A percentile compares a stretch with the other conserved stretches of the same genome.
Conservation (phyloP, 2,113 vertebrate genomes). For the Rutilus rutilus region DNA sequence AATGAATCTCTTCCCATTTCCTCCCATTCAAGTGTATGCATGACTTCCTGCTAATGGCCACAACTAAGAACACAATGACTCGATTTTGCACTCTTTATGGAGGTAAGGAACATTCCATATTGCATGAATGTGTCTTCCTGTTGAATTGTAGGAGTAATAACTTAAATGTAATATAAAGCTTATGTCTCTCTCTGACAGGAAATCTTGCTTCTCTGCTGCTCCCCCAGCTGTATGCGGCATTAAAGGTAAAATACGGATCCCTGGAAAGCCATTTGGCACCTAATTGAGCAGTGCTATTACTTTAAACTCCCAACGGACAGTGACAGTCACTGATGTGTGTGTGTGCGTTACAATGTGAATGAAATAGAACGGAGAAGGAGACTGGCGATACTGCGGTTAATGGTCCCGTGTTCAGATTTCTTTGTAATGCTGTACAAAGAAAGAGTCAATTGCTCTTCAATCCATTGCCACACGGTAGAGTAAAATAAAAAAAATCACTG, state of each 20-base stretch:
- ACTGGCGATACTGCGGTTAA: constrained; percentile 55
- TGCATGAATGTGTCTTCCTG: constrained; percentile 57
- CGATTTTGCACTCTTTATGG: constrained; percentile 51
- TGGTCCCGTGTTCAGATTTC: constrained; percentile 56
- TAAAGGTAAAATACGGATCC: constrained; percentile 79
- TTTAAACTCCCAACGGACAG: constrained; percentile 76
- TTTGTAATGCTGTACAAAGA: not conserved
- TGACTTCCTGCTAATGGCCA: constrained; percentile 47
- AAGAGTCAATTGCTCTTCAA: not conserved
- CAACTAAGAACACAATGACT: constrained; percentile 51
- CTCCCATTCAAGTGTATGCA: constrained; percentile 2
- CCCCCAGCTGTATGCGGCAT: constrained; percentile 73
- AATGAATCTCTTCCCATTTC: constrained; percentile 46
- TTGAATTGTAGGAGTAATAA: constrained; percentile 73
- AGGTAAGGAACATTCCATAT: constrained; percentile 49
- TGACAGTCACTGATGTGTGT: constrained; percentile 64
- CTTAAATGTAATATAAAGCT: constrained; percentile 72
- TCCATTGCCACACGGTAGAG: not conserved
- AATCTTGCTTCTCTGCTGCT: constrained; percentile 65
- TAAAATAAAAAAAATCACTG: not conserved
- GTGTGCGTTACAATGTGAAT: constrained; percentile 34
- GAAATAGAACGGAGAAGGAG: constrained; percentile 16
- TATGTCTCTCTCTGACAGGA: constrained; percentile 71
- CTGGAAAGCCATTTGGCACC: constrained; percentile 81
- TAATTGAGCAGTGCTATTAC: constrained; percentile 83